Percentiles rank a stretch among this genome's conserved stretches.
Evolutionary conservation across 2,113 vertebrate species (phyloP).

Genomic region (Coturnix japonica): DNA sequence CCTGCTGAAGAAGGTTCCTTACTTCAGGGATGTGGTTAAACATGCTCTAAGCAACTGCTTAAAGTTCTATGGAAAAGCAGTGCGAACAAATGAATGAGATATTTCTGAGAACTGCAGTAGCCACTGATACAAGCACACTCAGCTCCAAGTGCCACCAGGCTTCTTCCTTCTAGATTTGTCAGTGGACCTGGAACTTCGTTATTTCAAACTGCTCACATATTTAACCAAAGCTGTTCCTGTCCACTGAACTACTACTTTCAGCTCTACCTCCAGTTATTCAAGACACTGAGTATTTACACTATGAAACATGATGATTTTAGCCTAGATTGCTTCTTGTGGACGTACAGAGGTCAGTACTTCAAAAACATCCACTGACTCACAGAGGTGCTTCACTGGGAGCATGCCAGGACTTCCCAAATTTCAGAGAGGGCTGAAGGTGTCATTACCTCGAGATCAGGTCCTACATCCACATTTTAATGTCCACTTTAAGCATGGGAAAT

Average conservation of each 20-base stretch:
- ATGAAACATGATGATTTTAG: not conserved
- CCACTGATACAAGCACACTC: not conserved
- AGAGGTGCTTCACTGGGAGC: not conserved
- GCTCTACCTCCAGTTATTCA: not conserved
- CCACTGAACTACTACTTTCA: not conserved
- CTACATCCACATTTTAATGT: conserved; percentile 18
- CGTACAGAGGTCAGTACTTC: not conserved
- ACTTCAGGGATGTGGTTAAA: not conserved
- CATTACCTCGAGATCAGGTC: not conserved
- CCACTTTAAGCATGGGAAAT: not conserved
- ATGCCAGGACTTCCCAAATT: not conserved
- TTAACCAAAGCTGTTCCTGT: not conserved
- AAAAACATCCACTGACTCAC: not conserved
- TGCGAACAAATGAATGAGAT: not conserved
- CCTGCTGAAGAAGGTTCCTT: not conserved
- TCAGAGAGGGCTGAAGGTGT: not conserved
- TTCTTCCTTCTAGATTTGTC: not conserved
- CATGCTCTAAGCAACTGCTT: not conserved
- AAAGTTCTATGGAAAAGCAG: not conserved
- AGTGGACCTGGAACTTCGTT: not conserved
- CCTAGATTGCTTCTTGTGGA: not conserved
- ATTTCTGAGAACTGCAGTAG: not conserved
- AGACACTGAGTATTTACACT: not conserved
- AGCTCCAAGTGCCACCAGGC: not conserved
- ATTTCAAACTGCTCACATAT: not conserved